Conservation (phyloP, 2,797 vertebrate species). For the Alouatta caraya region DNA sequence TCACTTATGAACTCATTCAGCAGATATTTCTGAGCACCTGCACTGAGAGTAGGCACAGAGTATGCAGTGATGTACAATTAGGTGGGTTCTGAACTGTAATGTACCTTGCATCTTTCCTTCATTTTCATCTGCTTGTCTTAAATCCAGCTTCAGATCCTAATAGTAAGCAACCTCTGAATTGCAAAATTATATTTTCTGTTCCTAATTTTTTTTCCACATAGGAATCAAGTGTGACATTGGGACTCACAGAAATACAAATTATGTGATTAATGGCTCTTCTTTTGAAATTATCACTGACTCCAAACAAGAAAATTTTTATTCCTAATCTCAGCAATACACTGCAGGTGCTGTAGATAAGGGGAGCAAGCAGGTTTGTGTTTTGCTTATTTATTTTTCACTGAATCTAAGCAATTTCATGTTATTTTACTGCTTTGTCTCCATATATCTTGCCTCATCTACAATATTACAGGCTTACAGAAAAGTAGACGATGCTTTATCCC, state of each 20-base stretch:
- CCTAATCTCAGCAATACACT: not conserved
- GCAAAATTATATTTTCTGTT: not conserved
- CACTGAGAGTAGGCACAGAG: not conserved
- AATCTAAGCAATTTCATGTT: not conserved
- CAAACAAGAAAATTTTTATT: not conserved
- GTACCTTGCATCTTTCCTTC: not conserved
- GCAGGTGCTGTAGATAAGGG: not conserved
- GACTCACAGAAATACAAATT: not conserved
- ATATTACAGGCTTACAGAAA: not conserved
- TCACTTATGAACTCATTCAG: not conserved
- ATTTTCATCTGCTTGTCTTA: not conserved
- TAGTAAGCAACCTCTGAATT: not conserved
- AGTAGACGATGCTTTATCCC: not conserved
- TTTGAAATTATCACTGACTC: not conserved
- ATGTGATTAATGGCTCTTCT: not conserved
- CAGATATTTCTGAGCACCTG: not conserved
- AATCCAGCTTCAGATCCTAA: not conserved
- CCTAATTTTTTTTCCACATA: not conserved
- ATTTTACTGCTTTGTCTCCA: not conserved
- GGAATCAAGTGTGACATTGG: not conserved
- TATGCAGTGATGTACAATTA: rapidly evolving
- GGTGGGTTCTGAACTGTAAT: not conserved
- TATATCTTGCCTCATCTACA: not conserved
- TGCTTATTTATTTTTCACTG: not conserved
- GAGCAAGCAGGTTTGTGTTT: not conserved